A percentile compares a stretch with the other conserved stretches of the same genome.
Evolutionary conservation across 2,113 vertebrate genomes (phyloP).

Genomic region (Planiliza haematocheilus): DNA sequence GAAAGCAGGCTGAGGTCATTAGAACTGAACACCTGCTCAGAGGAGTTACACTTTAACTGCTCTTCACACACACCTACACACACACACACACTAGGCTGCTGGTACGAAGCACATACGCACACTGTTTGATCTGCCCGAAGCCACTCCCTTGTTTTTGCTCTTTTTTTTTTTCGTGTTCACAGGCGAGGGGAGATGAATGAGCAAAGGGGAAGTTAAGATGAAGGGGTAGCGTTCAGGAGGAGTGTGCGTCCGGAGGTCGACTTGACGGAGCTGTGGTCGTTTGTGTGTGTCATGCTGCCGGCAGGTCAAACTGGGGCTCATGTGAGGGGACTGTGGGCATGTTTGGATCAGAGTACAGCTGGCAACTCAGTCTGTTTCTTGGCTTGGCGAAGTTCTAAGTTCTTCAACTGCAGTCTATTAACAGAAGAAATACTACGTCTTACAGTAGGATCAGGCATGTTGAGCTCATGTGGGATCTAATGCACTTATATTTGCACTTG

Average conservation of each 20-base stretch:
- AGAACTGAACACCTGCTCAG: constrained; percentile 77
- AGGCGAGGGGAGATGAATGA: constrained; percentile 69
- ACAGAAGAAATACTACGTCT: too few species aligned
- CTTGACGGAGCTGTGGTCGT: constrained; percentile 37
- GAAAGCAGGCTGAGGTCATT: constrained; percentile 77
- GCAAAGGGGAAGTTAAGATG: constrained; percentile 57
- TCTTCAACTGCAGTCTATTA: too few species aligned
- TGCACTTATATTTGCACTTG: neutral
- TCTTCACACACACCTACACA: constrained; percentile 62
- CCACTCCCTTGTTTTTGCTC: constrained; percentile 62
- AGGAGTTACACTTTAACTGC: constrained; percentile 81
- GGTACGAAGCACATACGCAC: constrained; percentile 33
- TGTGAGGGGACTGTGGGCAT: constrained; percentile 12
- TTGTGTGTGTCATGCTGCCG: constrained; percentile 55
- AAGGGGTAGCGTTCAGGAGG: constrained; percentile 48
- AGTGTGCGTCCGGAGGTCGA: constrained; percentile 51
- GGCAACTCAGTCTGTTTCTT: neutral
- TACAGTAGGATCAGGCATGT: neutral
- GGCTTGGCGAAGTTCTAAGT: neutral
- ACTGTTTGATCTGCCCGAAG: constrained; percentile 68
- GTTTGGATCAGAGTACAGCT: constrained; percentile 23
- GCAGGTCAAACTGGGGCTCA: constrained; percentile 53
- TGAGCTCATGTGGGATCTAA: neutral
- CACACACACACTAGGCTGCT: constrained; percentile 20
- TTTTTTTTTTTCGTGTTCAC: constrained; percentile 46